These are phyloP conservation scores for Pseudochirops corinnae DNA, from an alignment of 2,797 vertebrate species.

Conservation along the genomic window DNA sequence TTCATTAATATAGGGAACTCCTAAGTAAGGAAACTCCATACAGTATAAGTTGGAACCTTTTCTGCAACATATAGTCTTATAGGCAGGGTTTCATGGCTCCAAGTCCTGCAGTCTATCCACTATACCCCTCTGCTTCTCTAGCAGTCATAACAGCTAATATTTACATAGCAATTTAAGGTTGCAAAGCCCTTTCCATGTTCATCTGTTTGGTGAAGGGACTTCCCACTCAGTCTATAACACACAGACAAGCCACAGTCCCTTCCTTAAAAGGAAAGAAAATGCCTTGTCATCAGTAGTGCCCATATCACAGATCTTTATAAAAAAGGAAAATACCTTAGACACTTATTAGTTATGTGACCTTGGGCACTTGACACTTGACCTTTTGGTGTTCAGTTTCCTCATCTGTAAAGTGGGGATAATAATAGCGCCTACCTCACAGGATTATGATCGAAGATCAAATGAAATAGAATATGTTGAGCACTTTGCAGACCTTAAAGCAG, in stretches of 20 bases:
- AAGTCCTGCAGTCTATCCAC: neutral
- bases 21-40: neutral
- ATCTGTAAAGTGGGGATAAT: neutral
- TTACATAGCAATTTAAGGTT: neutral
- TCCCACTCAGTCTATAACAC: neutral
- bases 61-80: neutral
- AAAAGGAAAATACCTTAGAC: neutral
- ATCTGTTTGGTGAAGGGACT: neutral
- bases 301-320: neutral
- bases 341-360: neutral
- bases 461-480: neutral
- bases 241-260: neutral
- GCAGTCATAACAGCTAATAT: neutral
- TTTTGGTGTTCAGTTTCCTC: neutral
- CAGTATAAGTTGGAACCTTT: neutral
- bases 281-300: neutral
- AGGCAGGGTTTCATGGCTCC: neutral
- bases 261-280: neutral
- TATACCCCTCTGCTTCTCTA: neutral
- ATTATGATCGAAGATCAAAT: neutral
- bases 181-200: neutral
- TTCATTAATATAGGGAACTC: neutral
- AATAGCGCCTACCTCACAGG: neutral
- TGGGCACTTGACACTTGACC: neutral
- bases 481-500: neutral